phyloP scores from a whole-genome alignment of 2,113 vertebrate genomes.

The Poeciliopsis turrubarensis region DNA sequence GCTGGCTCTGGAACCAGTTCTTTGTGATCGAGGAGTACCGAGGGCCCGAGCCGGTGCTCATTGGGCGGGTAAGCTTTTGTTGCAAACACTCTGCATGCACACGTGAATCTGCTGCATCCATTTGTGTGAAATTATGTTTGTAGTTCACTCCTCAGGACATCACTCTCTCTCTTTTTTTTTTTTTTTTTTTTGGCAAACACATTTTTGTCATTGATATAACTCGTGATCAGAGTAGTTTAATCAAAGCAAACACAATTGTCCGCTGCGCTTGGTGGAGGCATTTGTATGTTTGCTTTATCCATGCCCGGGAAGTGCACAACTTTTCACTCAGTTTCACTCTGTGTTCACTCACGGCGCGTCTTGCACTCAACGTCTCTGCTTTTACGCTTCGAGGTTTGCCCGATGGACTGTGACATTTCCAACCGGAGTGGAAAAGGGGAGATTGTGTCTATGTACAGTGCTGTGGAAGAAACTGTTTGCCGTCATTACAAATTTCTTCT shows the following conservation, averaged over 20 bases:
- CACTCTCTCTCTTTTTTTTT: not conserved
- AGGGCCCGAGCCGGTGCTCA: constrained; percentile 91
- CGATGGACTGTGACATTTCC: constrained; percentile 5
- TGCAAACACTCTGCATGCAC: constrained; percentile 9
- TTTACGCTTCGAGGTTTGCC: not conserved
- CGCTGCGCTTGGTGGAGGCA: constrained; percentile 2
- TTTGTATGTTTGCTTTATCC: constrained; percentile 15
- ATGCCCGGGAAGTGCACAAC: not conserved
- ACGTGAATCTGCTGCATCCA: constrained; percentile 7
- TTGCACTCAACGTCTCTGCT: not conserved
- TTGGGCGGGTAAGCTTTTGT: constrained; percentile 87
- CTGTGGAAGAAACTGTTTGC: not conserved
- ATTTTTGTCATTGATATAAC: constrained; percentile 7
- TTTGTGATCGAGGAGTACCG: constrained; percentile 93
- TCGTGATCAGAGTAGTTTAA: constrained; percentile 5
- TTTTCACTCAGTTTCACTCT: constrained; percentile 18
- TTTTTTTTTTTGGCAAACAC: not conserved
- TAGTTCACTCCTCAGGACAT: not conserved
- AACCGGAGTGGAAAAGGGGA: not conserved
- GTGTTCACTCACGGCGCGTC: not conserved
- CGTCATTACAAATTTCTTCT: not conserved
- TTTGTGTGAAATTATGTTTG: not conserved
- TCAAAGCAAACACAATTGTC: constrained; percentile 1
- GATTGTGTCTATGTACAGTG: not conserved
- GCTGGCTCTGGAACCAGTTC: constrained; percentile 97